Base-by-base conservation (phyloP, 1,140 invertebrate species). In the Tetramorium alpestre region DNA sequence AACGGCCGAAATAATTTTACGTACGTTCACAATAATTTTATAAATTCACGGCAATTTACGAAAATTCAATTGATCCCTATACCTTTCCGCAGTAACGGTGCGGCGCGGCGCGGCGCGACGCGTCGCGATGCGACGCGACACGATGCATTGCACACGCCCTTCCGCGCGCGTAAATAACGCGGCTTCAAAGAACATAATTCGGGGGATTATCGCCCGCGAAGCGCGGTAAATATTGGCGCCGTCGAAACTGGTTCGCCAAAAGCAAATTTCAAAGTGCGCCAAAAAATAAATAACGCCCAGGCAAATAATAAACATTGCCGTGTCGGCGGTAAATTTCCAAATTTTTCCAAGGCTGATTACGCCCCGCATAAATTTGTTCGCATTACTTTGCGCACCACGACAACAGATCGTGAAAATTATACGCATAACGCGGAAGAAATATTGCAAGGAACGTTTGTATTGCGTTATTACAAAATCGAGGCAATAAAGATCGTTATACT, bases 131-230 rank as follows among this genome's bases (percentile, higher is more conserved):
- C 87, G 64, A 73, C 81, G 38, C 51, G 54, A 22, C 60, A 11
- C 51, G 67, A 13, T 10, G 64, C 69, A 28, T 87, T 65, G 87
- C 88, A 47, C 86, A 77, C 81, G 78, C 87, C 72, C 89, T 89
- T 85, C 78, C 78, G 81, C 73, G 85, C 81, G 65, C 85, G 84
- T 89, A 90, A 89, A 90, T 81, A 80, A 65, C 60, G 82, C 82
- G 88, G 89, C 87, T 88, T 90, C 89, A 90, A 91, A 90, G 89
- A 91, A 91, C 90, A 91, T 91, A 90, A 90, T 91, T 91, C 89
- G 89, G 81, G 85, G 90, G 90, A 91, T 91, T 91, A 91, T 91
- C 89, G 89, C 64, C 58, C 85, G 82, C 89, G 87, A 90, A 87
- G 77, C 86, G 89, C 49, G 73, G 82, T 81, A 91, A 91, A 91